Evolutionary conservation across 2,888 invertebrate genomes (phyloP), one percentile per base, ranked within the genome.

Genomic region (Thalpophila matura): DNA sequence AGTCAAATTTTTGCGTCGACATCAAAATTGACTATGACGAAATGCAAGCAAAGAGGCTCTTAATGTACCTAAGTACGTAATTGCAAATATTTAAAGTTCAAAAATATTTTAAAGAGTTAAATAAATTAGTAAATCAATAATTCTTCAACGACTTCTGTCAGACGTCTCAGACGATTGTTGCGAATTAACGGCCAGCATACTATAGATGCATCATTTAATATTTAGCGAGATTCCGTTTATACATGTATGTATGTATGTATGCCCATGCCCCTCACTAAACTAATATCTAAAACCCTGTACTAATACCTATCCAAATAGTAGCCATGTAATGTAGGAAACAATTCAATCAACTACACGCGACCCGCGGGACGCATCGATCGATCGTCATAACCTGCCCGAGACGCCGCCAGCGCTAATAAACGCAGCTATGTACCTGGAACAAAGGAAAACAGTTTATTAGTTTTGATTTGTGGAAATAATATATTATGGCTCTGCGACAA

Each of bases 401-500:
- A 37, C 18, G 40, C 42, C 50, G 29, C n/a, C 18, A 16, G 38
- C 10, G 20, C 57, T 72, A 67, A 58, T 56, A 59, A 60, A 47
- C 55, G 40, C 54, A 35, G 64, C 57, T 61, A 64, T 71, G 69
- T 81, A 81, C 80, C 80, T 81, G 81, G 20, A 81, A 81, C 76
- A 81, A 76, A 24, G 2, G 29, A 42, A 79, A 69, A 54, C 6
- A 9, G 18, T 43, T 69, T 46, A 58, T 67, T 71, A 77, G 65
- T 18, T 16, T 26, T 56, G 37, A 9, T 31, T 43, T 20, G 12
- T 35, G 38, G 10, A 22, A 3, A 22, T 18, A 40, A 27, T 27
- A 31, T n/a, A n/a, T n/a, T n/a, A n/a, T n/a, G n/a, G n/a, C n/a
- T n/a, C n/a, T n/a, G n/a, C n/a, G n/a, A n/a, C n/a, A n/a, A n/a